These are phyloP conservation scores for Hylaeus volcanicus DNA, from an alignment of 1,140 invertebrate species.

Conservation along the genomic window DNA sequence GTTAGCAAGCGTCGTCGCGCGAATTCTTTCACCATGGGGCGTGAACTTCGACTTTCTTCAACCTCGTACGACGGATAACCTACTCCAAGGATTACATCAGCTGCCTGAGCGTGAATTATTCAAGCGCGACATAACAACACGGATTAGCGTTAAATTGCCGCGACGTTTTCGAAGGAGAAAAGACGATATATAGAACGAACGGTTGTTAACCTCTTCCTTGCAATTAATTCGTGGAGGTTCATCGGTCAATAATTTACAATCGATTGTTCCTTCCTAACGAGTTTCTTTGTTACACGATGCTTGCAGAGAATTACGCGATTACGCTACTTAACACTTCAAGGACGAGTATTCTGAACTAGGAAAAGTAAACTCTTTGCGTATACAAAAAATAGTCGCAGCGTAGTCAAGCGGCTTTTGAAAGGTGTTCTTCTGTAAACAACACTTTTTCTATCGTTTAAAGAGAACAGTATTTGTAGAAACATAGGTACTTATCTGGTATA, in stretches of 20 bases:
- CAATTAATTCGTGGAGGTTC: constrained; percentile 43
- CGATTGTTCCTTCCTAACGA: constrained; percentile 54
- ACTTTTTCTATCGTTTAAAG: too few relatives aligned
- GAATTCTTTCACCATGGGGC: neutral
- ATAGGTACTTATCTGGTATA: too few relatives aligned
- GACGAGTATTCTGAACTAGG: too few relatives aligned
- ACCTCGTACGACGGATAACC: neutral
- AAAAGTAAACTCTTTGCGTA: too few relatives aligned
- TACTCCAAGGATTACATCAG: constrained; percentile 20
- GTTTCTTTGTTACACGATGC: constrained; percentile 9
- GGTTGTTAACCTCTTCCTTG: constrained; percentile 43
- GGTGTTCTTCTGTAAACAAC: too few relatives aligned
- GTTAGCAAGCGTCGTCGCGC: neutral
- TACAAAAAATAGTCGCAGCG: too few relatives aligned
- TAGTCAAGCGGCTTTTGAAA: too few relatives aligned
- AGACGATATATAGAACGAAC: constrained; percentile 4
- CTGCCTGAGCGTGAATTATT: constrained; percentile 38
- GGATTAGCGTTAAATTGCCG: constrained; percentile 61
- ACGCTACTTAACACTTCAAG: too few relatives aligned
- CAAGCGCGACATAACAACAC: constrained; percentile 48
- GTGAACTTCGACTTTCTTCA: constrained; percentile 32
- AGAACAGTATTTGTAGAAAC: too few relatives aligned
- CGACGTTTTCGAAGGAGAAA: constrained; percentile 23
- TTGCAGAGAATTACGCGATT: constrained; percentile 2
- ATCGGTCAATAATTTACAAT: constrained; percentile 59